Base-by-base conservation (phyloP, 2,113 vertebrate genomes). In the Ondatra zibethicus region DNA sequence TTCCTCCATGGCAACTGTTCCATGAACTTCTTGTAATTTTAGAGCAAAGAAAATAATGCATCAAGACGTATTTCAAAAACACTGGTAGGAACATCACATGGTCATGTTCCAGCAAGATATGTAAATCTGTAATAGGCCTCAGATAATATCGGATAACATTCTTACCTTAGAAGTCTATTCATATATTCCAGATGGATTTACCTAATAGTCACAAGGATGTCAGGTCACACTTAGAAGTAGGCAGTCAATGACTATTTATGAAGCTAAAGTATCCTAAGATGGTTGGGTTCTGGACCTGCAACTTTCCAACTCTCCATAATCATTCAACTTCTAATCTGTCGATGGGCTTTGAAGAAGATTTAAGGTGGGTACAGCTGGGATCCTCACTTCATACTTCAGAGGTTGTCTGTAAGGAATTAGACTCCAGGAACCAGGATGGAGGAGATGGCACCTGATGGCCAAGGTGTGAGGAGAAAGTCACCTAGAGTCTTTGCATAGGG, bases 361-460 rank as follows among this genome's bases (percentile, higher is more conserved):
- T 88, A 70, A 16, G 52, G 65, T 52, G 19, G 85, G 6, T 27
- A 14, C 42, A n/a, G 33, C 85, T 87, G 17, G 65, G 65, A 66
- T 33, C 29, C 39, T 47, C 31, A 9, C 10, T 68, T 87, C 10
- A 25, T 29, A 80, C 87, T 82, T 95, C 75, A 63, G 70, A 92
- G 61, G 92, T 36, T 58, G 7, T 73, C 68, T 95, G 66, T 81
- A 87, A 29, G 72, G 86, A 27, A 63, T 86, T 82, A 88, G 85
- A 88, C 14, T 91, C 50, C 65, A 95, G 87, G 80, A 97, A 47
- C 36, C 47, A 81, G 58, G 75, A 89, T 42, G 91, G 80, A 97
- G 50, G 17, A 66, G 45, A 42, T 31, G 61, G 33, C 31, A 91
- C 39, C 45, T 55, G 33, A 14, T 66, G 68, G 68, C 7, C 7